phyloP scores from a whole-genome alignment of 2,888 invertebrate species.

The Unio delphinus region DNA sequence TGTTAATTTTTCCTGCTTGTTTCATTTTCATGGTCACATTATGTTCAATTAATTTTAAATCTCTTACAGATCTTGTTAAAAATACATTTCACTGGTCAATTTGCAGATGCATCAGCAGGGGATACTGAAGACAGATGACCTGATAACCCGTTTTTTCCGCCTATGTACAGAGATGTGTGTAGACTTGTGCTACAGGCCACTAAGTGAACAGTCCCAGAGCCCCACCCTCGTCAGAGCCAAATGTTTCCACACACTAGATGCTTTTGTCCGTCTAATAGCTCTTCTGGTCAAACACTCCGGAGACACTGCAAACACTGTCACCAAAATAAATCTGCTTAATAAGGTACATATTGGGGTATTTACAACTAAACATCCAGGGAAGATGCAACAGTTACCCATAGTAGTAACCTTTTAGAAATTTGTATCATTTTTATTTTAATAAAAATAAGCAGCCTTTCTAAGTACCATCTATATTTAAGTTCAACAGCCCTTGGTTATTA shows the following conservation, averaged over 20 bases:
- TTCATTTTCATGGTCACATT: not conserved
- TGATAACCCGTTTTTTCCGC: slow-evolving; percentile 96
- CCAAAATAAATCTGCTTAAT: slow-evolving; percentile 96
- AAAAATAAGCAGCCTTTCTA: too few species aligned
- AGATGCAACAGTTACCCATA: too few species aligned
- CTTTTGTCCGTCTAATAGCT: slow-evolving; percentile 93
- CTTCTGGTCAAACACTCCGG: slow-evolving; percentile 85
- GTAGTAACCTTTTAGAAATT: too few species aligned
- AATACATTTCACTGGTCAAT: not conserved
- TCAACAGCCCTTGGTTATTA: too few species aligned
- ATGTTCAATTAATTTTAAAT: not conserved
- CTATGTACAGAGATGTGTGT: slow-evolving; percentile 97
- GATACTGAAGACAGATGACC: slow-evolving; percentile 96
- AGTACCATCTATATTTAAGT: too few species aligned
- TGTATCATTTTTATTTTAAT: too few species aligned
- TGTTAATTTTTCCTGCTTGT: too few species aligned
- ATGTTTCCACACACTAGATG: slow-evolving; percentile 95
- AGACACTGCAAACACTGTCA: slow-evolving; percentile 84
- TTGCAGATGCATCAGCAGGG: slow-evolving; percentile 93
- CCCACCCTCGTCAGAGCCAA: slow-evolving; percentile 83
- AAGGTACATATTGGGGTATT: slow-evolving; percentile 77
- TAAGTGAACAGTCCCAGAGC: slow-evolving; percentile 78
- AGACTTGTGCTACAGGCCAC: slow-evolving; percentile 89
- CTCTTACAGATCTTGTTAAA: not conserved
- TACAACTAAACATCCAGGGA: too few species aligned